phyloP scores from a whole-genome alignment of 1,140 invertebrate genomes.

The Dufourea novaeangliae region DNA sequence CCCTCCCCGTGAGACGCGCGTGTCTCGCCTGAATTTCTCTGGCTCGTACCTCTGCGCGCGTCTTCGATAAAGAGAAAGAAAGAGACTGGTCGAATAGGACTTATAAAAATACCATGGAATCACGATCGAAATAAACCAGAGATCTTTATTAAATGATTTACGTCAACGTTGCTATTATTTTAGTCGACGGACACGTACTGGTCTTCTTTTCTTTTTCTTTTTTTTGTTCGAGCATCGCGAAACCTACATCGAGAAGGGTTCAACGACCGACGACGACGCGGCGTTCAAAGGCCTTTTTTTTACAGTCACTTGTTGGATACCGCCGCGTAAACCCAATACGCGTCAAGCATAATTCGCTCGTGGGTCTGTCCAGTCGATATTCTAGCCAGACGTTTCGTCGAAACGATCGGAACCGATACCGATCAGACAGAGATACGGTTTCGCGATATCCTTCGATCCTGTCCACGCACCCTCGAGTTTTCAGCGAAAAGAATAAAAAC shows the following conservation, averaged over 20 bases:
- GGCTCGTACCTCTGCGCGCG: constrained; percentile 5
- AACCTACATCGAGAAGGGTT: neutral
- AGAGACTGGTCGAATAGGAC: neutral
- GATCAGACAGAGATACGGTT: neutral
- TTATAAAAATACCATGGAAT: neutral
- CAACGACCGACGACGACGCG: neutral
- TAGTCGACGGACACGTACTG: no score
- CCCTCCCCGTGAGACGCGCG: constrained; percentile 60
- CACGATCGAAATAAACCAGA: no score
- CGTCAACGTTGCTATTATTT: no score
- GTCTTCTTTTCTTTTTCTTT: no score
- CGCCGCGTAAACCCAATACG: neutral
- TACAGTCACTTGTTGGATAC: neutral
- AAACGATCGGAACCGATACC: neutral
- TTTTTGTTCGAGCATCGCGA: neutral
- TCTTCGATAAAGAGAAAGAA: neutral
- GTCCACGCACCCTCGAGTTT: no score
- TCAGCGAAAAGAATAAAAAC: no score
- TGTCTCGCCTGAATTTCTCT: constrained; percentile 43
- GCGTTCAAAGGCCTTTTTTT: constrained; percentile 4
- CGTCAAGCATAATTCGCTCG: neutral
- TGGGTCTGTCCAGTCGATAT: neutral
- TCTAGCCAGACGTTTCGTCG: neutral
- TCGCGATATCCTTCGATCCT: constrained; percentile 3
- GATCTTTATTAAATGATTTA: no score